A percentile compares a stretch with the other conserved stretches of the same genome.
Evolutionary conservation across 2,888 invertebrate genomes (phyloP).

Genomic region (Nematopogon swammerdamellus): DNA sequence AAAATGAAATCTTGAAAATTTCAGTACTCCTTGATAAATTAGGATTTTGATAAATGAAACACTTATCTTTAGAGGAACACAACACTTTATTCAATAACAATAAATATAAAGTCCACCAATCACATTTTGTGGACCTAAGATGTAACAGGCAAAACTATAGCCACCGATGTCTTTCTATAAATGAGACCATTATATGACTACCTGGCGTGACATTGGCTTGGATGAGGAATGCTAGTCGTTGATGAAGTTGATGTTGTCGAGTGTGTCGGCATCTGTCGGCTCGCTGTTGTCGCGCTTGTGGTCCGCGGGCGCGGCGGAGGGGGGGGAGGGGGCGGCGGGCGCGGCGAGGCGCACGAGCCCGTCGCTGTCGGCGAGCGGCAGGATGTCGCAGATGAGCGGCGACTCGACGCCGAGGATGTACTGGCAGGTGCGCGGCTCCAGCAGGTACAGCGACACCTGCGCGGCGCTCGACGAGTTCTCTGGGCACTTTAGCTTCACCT

Average conservation of each 20-base stretch:
- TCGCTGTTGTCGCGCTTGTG: slow-evolving; percentile 3
- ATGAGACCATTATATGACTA: too few species aligned
- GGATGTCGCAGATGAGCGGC: slow-evolving; percentile 81
- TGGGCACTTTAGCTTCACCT: slow-evolving; percentile 79
- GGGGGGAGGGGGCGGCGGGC: slow-evolving; percentile 10
- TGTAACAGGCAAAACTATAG: too few species aligned
- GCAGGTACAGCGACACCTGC: slow-evolving; percentile 80
- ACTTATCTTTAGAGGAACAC: too few species aligned
- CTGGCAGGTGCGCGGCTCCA: slow-evolving; percentile 91
- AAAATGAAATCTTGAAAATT: too few species aligned
- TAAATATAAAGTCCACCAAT: too few species aligned
- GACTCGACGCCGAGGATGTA: slow-evolving; percentile 95
- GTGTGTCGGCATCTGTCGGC: not conserved
- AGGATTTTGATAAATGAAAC: too few species aligned
- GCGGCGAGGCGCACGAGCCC: slow-evolving; percentile 56
- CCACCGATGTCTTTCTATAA: too few species aligned
- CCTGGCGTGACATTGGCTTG: too few species aligned
- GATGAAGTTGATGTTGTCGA: not conserved
- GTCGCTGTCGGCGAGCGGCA: slow-evolving; percentile 76
- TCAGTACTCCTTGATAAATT: too few species aligned
- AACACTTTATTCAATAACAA: too few species aligned
- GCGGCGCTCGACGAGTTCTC: slow-evolving; percentile 70
- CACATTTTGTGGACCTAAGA: too few species aligned
- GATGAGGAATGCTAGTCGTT: too few species aligned
- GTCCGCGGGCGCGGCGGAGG: slow-evolving; percentile 15